Conservation (phyloP, 2,797 vertebrate species). For the Mycteria americana region DNA sequence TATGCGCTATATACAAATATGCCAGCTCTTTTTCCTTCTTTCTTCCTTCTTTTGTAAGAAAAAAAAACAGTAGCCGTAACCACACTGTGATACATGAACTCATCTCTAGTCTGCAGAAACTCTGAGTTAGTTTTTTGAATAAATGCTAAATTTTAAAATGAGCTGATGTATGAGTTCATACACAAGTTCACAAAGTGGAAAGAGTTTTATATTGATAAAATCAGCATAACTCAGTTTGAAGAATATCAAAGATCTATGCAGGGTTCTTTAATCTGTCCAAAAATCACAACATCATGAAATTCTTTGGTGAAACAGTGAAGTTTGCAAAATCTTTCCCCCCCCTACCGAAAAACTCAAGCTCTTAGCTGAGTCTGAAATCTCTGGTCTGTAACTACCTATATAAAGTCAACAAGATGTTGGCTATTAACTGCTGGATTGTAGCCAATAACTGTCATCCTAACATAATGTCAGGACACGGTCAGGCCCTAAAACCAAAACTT, state of each 20-base stretch:
- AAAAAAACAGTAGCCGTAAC: neutral
- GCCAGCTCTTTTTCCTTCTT: neutral
- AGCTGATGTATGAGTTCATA: neutral
- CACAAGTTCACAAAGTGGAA: neutral
- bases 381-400: neutral
- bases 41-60: neutral
- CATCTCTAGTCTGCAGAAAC: neutral
- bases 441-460: neutral
- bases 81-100: neutral
- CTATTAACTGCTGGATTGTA: neutral
- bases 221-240: neutral
- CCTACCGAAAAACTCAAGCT: neutral
- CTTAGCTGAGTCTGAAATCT: neutral
- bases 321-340: neutral
- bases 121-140: neutral
- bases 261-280: neutral
- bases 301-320: neutral
- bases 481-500: neutral
- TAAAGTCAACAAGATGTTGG: neutral
- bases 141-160: constrained; percentile 17
- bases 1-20: neutral
- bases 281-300: neutral
- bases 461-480: neutral
- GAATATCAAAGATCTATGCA: neutral
- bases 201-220: neutral